Base-by-base conservation (phyloP, 2,797 vertebrate genomes). In the Rallus crepitans region DNA sequence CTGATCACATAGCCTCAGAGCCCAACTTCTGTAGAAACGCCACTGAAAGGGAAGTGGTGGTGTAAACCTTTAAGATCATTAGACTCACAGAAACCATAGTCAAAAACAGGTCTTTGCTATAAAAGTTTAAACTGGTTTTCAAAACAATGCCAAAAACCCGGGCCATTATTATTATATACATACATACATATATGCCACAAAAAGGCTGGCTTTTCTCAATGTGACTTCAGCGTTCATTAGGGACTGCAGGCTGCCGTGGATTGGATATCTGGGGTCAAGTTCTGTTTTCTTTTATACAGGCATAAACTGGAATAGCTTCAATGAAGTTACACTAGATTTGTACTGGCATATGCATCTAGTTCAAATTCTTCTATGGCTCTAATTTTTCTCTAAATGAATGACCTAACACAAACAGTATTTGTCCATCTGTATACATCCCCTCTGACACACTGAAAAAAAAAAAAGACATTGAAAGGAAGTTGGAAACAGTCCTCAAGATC, bases 361-460 rank as follows among this genome's bases (percentile, higher is more conserved):
- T 80, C 78, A 85, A 82, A 89, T 82, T 90, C 88, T 84, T 84
- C 83, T 55, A 61, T 16, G 40, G 87, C 75, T 93, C 93, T 92
- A 82, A 89, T 93, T 95, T 96, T 96, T 85, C 90, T 87, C 82
- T 89, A 90, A 94, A 89, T 96, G 88, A 90, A 94, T 94, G 94
- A 97, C 68, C 95, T 95, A 95, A 89, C 65, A 72, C 71, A 92
- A 94, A 80, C 64, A 96, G 82, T 77, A 90, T 91, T 87, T 94
- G 88, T 94, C 93, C 79, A 84, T 96, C 91, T 96, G 92, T 72
- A 94, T 83, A 80, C 69, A 92, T 85, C 78, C 39, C 85, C 84
- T 92, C 59, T 94, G 87, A 94, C 76, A 94, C 50, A 80, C 77
- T 89, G 77, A 42, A 93, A 60, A 70, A 35, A 60, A 70, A 35